Percentiles rank a stretch among this genome's conserved stretches.
phyloP scores from a whole-genome alignment of 1,140 invertebrate species.

The Drosophila lacteicornis region DNA sequence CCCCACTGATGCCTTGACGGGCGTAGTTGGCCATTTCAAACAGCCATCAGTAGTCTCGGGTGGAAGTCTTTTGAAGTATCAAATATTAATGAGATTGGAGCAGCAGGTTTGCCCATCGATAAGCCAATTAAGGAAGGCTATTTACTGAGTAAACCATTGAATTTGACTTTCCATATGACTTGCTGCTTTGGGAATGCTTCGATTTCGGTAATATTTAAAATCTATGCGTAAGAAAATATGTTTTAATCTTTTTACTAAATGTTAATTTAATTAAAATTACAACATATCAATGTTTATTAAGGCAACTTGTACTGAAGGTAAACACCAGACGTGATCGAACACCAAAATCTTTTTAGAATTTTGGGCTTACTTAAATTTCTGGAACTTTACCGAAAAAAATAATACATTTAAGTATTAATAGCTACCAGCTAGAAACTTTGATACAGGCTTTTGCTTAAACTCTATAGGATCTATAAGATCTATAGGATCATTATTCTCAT shows the following conservation, averaged over 20 bases:
- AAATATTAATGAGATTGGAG: slow-evolving; percentile 54
- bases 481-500: neutral
- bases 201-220: no score
- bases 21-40: slow-evolving; percentile 7
- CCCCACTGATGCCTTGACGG: neutral
- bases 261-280: no score
- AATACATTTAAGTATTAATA: no score
- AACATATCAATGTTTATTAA: no score
- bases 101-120: slow-evolving; percentile 40
- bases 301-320: no score
- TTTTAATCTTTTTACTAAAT: no score
- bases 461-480: neutral
- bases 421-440: no score
- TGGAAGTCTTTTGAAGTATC: slow-evolving; percentile 57
- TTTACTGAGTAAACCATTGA: slow-evolving; percentile 5
- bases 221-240: no score
- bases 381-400: no score
- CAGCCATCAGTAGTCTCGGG: slow-evolving; percentile 27
- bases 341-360: no score
- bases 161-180: neutral
- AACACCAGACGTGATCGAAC: no score
- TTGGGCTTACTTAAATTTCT: no score
- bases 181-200: neutral
- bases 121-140: slow-evolving; percentile 10
- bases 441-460: neutral